Base-by-base conservation (phyloP, 2,888 invertebrate genomes). In the Liopterus haemorrhoidalis region DNA sequence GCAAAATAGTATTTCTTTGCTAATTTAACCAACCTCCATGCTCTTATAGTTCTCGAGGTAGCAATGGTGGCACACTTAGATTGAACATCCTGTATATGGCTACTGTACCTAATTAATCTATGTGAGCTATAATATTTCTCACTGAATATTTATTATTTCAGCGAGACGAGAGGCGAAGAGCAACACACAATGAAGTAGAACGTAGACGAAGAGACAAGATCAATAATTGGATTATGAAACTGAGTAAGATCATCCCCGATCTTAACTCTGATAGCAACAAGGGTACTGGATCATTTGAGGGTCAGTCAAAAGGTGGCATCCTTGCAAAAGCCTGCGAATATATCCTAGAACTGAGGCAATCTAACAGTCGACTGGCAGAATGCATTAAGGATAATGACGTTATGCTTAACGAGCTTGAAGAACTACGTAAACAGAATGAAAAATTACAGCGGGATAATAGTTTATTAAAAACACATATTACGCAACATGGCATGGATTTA, bases 111-210 rank as follows among this genome's bases (percentile, higher is more conserved):
- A n/a, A n/a, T n/a, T n/a, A n/a, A n/a, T n/a, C n/a, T n/a, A n/a
- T n/a, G n/a, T n/a, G n/a, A n/a, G n/a, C n/a, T n/a, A n/a, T n/a
- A n/a, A n/a, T n/a, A n/a, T n/a, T n/a, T n/a, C n/a, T n/a, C n/a
- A n/a, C n/a, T n/a, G n/a, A n/a, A n/a, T n/a, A n/a, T n/a, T n/a
- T n/a, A n/a, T n/a, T 48, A 55, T 68, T 65, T 46, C 61, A 84
- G 82, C 79, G 90, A 48, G 92, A 93, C 60, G 92, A 93, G 59
- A 81, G 87, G 61, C 74, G 93, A 54, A 74, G 94, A 63, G 91
- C 90, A 2, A 94, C 92, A 14, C 94, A 95, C 66, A 95, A 95
- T 64, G 94, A 94, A 73, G 94, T 96, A 2, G 95, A 96, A 67
- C 77, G 95, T 57, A 73, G 95, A 51, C 75, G 96, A 32, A 72